Conservation (phyloP, 2,113 vertebrate species). For the Cryptotis parvus region DNA sequence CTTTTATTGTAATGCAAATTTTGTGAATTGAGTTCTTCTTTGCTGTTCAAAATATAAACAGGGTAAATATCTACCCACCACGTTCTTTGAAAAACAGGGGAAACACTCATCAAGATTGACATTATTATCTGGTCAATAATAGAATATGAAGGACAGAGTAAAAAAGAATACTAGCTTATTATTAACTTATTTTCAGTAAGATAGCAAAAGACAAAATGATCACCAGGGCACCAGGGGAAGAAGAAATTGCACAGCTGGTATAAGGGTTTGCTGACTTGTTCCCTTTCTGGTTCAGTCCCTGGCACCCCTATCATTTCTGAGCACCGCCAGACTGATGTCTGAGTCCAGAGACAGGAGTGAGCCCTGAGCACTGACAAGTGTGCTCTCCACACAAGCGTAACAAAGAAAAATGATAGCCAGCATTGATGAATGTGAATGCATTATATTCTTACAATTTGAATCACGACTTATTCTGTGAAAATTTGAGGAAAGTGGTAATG, state of each 20-base stretch:
- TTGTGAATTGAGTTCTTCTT: background rate
- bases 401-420: too few species aligned
- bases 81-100: background rate
- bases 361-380: too few species aligned
- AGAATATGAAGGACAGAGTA: background rate
- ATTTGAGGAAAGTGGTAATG: background rate
- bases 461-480: background rate
- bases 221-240: too few species aligned
- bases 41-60: background rate
- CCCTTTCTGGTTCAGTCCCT: too few species aligned
- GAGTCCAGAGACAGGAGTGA: too few species aligned
- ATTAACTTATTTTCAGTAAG: conserved; percentile 59
- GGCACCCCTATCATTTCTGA: too few species aligned
- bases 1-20: background rate
- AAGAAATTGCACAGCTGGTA: background rate
- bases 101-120: background rate
- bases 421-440: too few species aligned
- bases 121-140: background rate
- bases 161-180: conserved; percentile 58
- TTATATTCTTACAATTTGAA: background rate
- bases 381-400: too few species aligned
- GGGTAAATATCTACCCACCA: background rate
- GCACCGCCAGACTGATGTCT: too few species aligned
- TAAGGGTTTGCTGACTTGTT: too few species aligned
- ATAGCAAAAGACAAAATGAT: conserved; percentile 6